Evolutionary conservation across 2,888 invertebrate species (phyloP), one percentile per base, ranked within the genome.

Genomic region (Carcina quercana): DNA sequence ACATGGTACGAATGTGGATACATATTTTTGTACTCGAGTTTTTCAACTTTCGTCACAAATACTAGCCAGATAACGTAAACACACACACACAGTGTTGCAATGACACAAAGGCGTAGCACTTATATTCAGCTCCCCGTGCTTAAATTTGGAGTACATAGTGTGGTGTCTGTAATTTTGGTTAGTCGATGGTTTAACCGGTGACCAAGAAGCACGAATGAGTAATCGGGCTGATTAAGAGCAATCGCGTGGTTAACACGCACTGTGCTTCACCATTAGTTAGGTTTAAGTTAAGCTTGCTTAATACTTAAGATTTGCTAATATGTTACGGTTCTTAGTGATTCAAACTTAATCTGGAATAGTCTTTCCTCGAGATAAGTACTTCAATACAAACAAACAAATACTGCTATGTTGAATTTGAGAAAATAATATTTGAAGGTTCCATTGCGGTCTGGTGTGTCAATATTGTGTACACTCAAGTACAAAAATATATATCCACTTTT

Each of bases 171-270:
- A n/a, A n/a, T n/a, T n/a, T n/a, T n/a, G n/a, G n/a, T n/a, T n/a
- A n/a, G n/a, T n/a, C n/a, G n/a, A n/a, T n/a, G n/a, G n/a, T n/a
- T 20, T 37, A 37, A 37, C 10, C 13, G 21, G 26, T 17, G 34
- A 32, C 34, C 11, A 34, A 38, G 37, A 15, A 34, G 32, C 34
- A 30, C 27, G 20, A 13, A 15, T 37, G 28, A 37, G 33, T 30
- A 33, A 37, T 22, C 7, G 31, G n/a, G 15, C 6, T 15, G 31
- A 10, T 19, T 25, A 31, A 13, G 7, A 11, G 13, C 12, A 22
- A 13, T 3, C 22, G 15, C 15, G 10, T 21, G 2, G 28, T 12
- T 15, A 21, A 5, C 6, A 13, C 19, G 19, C 15, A 27, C 15
- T 15, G 10, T 32, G 20, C 24, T n/a, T 24, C 12, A 12, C 25